Conservation (phyloP, 2,888 invertebrate species). For the Lasioglossum oenotherae region DNA sequence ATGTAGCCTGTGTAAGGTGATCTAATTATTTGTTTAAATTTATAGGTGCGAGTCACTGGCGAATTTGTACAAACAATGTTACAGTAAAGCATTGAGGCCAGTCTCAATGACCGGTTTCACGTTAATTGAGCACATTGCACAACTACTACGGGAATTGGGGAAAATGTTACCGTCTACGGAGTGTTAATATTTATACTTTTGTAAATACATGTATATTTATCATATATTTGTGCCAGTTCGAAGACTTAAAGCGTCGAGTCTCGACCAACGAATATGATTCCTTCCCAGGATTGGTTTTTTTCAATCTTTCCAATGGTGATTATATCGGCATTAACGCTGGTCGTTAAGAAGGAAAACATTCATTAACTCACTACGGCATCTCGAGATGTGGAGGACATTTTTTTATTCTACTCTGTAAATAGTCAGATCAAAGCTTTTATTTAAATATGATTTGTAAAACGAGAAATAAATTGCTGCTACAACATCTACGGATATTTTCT, state of each 20-base stretch:
- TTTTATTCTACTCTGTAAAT: constrained; percentile 63
- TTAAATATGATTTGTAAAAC: constrained; percentile 59
- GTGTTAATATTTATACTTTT: constrained; percentile 45
- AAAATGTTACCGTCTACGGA: constrained; percentile 60
- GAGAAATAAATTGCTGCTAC: constrained; percentile 56
- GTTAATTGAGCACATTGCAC: constrained; percentile 74
- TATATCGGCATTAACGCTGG: constrained; percentile 45
- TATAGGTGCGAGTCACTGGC: constrained; percentile 76
- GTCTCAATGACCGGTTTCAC: constrained; percentile 69
- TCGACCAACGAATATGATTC: constrained; percentile 17
- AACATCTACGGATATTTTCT: background rate
- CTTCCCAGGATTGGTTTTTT: constrained; percentile 7
- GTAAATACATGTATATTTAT: constrained; percentile 18
- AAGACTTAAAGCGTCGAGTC: constrained; percentile 17
- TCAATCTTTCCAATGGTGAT: constrained; percentile 17
- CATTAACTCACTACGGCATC: constrained; percentile 20
- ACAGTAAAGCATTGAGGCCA: constrained; percentile 76
- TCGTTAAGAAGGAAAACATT: constrained; percentile 30
- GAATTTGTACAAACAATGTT: constrained; percentile 80
- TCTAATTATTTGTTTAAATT: constrained; percentile 22
- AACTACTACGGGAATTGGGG: constrained; percentile 74
- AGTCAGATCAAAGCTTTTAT: constrained; percentile 61
- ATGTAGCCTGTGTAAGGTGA: background rate
- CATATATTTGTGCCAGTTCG: constrained; percentile 19
- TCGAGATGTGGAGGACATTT: constrained; percentile 28